Percentiles rank a stretch among this genome's conserved stretches.
Conservation (phyloP, 2,113 vertebrate species). For the Melospiza melodia region DNA sequence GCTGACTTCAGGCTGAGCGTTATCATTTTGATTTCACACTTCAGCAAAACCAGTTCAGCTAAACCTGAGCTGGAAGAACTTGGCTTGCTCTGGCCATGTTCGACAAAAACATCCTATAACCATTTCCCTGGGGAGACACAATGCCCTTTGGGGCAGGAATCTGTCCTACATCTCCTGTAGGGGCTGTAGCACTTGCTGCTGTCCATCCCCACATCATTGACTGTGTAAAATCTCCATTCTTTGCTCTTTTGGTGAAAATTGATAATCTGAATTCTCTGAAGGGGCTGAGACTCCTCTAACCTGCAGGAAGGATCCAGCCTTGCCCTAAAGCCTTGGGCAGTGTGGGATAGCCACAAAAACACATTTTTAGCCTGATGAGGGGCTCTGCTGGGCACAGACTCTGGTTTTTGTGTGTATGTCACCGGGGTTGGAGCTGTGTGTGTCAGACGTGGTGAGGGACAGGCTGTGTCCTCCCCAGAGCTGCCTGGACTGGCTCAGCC, state of each 20-base stretch:
- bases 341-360: not conserved
- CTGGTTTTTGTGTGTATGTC: not conserved
- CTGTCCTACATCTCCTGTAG: not conserved
- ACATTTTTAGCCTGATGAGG: not conserved
- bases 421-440: rapidly evolving
- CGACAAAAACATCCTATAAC: not conserved
- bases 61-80: not conserved
- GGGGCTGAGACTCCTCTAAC: not conserved
- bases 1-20: not conserved
- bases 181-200: not conserved
- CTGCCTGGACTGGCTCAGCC: not conserved
- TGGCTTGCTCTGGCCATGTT: not conserved
- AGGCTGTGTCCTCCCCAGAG: not conserved
- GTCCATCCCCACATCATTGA: rapidly evolving
- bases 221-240: not conserved
- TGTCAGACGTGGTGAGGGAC: rapidly evolving
- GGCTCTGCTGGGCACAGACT: not conserved
- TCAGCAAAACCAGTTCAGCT: not conserved
- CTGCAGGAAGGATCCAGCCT: not conserved
- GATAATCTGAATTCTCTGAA: not conserved
- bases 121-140: not conserved
- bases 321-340: not conserved
- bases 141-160: not conserved
- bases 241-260: not conserved
- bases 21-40: not conserved